These are phyloP conservation scores for Tragulus kanchil DNA, from an alignment of 2,113 vertebrate genomes.

Conservation along the genomic window DNA sequence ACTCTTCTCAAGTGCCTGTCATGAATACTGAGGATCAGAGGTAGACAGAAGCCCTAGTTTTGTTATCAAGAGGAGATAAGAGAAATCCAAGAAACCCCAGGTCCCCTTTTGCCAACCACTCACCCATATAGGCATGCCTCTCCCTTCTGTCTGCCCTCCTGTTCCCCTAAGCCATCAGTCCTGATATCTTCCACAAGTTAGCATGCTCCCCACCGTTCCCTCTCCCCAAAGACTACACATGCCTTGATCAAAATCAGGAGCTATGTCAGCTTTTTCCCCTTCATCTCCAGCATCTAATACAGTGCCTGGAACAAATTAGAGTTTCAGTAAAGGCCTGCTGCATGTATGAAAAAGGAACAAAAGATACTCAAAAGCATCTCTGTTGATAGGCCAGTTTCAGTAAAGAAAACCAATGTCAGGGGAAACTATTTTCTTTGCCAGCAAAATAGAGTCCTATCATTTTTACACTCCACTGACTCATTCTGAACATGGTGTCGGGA, in stretches of 20 bases:
- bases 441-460: slow-evolving; percentile 19
- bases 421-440: slow-evolving; percentile 58
- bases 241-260: neutral
- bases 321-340: neutral
- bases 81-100: neutral
- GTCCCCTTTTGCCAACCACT: neutral
- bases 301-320: neutral
- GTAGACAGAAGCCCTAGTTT: neutral
- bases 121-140: neutral
- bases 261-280: neutral
- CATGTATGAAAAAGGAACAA: neutral
- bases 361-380: slow-evolving; percentile 32
- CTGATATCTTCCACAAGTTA: neutral
- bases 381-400: slow-evolving; percentile 51
- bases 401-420: slow-evolving; percentile 46
- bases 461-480: slow-evolving; percentile 72
- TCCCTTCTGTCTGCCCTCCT: neutral
- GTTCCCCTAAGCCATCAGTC: neutral
- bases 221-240: neutral
- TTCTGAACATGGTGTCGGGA: slow-evolving; percentile 65
- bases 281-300: neutral
- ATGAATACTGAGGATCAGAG: neutral
- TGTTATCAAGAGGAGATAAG: neutral
- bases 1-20: neutral
- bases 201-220: neutral